Base-by-base conservation (phyloP, 2,888 invertebrate genomes). In the Aromia moschata region DNA sequence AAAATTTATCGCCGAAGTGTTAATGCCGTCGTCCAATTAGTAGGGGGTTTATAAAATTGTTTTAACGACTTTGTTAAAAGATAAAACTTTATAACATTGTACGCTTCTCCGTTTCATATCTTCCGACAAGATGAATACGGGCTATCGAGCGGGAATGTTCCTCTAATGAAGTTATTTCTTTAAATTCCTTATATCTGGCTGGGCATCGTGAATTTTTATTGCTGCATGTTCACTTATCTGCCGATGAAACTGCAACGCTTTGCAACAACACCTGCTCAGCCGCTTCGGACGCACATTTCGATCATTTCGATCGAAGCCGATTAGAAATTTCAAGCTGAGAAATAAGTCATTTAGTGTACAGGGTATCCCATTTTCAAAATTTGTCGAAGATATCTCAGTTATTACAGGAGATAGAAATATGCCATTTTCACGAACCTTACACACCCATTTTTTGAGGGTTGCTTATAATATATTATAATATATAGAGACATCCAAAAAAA, bases 1-100 rank as follows among this genome's bases (percentile, higher is more conserved):
- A 52, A n/a, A 58, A 58, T 58, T 53, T 58, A 49, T 58, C 58
- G 51, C 12, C 33, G 41, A 25, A 51, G 41, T 46, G 58, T 53
- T 58, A 58, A 58, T 58, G 58, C 54, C 31, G 11, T 46, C 46
- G 37, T 15, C 54, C 53, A 47, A 53, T 47, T 47, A 58, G 53
- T 58, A 47, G 31, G 33, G 41, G 47, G 58, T 40, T 56, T 56
- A 46, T 56, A 41, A 46, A 47, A 46, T 47, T 46, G 56, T 46
- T 47, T 56, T 56, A 56, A 56, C 16, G 56, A 40, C 56, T 56
- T 56, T 56, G 46, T 56, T 56, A 40, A 56, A 41, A 47, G 38
- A 54, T 44, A 45, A 40, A 36, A 31, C 44, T 54, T 55, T 55
- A 55, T 25, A 38, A 40, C 36, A 55, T 12, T 31, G 45, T 44